Evolutionary conservation across 2,113 vertebrate genomes (phyloP), one percentile per base, ranked within the genome.

Genomic region (Lota lota): DNA sequence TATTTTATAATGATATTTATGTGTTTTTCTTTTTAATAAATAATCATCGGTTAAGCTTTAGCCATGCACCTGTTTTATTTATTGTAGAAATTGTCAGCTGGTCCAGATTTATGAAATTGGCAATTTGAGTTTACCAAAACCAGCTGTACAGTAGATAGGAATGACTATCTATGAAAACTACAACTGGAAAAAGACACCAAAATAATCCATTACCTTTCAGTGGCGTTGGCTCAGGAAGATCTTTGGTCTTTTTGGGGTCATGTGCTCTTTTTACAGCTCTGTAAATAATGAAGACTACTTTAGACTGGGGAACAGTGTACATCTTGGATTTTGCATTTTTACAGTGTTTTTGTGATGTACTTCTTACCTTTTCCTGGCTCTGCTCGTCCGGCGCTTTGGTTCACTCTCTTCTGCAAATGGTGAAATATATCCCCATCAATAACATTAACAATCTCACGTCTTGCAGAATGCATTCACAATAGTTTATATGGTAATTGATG

Each of bases 311-410:
- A 68, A 12, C 53, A 0, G 7, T 1, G 16, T 1, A 67, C 22
- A 20, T 18, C 28, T 5, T 56, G 17, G 15, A 56, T 18, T n/a
- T 15, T 1, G 16, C 16, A 8, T 21, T 12, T 21, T 21, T 68
- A 54, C 0, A 20, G 19, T 4, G 66, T 15, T 51, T 2, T 57
- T 61, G 0, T 17, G 5, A 54, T 59, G 14, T 61, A 61, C 59
- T 3, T 28, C 83, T 90, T 79, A 96, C 97, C 96, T 94, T 87
- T 91, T 94, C 61, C 93, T 89, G 21, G 82, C 91, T 83, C 94
- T 92, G 40, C 94, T 95, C 33, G 95, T 97, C 18, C 96, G 84
- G 53, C 94, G 94, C 83, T 93, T 97, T 40, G 80, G 64, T 16
- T 14, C 88, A 1, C 87, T 36, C 5, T 86, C 82, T 21, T 85